These are phyloP conservation scores for Trichogramma pretiosum DNA, from an alignment of 1,140 invertebrate species.

Conservation along the genomic window DNA sequence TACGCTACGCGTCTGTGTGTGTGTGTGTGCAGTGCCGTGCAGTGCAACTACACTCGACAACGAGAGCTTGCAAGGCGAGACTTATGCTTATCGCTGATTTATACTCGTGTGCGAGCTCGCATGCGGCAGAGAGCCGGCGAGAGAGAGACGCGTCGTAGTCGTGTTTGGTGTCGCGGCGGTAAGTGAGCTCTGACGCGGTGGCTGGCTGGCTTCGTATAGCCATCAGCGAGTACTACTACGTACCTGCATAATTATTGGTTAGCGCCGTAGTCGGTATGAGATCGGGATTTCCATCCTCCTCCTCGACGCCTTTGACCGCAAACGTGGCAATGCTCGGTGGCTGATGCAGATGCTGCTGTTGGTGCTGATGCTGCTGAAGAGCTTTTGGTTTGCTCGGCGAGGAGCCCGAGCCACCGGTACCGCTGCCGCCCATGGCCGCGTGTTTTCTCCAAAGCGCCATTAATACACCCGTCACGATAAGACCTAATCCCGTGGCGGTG, in stretches of 20 bases:
- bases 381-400: slow-evolving; percentile 48
- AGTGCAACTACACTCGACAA: no score
- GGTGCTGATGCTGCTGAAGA: slow-evolving; percentile 27
- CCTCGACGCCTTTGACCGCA: slow-evolving; percentile 34
- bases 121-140: no score
- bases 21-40: no score
- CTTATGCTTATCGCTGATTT: no score
- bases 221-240: no score
- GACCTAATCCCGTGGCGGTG: slow-evolving; percentile 61
- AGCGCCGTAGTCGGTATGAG: slow-evolving; percentile 41
- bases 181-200: background rate
- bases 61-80: no score
- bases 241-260: slow-evolving; percentile 38
- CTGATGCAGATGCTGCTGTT: no score
- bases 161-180: background rate
- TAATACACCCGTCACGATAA: slow-evolving; percentile 64
- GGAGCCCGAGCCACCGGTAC: no score
- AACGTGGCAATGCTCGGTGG: slow-evolving; percentile 39
- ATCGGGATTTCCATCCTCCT: slow-evolving; percentile 44
- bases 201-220: background rate
- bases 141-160: background rate
- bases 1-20: no score
- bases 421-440: slow-evolving; percentile 18
- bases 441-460: slow-evolving; percentile 62
- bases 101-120: no score